Base-by-base conservation (phyloP, 2,888 invertebrate genomes). In the Tenthredo livida region DNA sequence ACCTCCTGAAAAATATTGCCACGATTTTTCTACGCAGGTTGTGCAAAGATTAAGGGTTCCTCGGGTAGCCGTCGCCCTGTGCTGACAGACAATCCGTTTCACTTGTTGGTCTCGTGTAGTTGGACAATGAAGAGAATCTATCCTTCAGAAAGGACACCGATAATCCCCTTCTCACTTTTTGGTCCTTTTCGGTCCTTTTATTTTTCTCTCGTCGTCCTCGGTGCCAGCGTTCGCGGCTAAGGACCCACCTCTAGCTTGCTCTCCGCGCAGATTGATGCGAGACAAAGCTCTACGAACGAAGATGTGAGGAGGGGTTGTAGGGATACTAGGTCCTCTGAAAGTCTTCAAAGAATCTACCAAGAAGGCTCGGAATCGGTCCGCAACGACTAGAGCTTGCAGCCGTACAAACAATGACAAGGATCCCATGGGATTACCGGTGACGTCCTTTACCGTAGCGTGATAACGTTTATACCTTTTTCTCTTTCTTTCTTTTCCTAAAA, bases 231-330 rank as follows among this genome's bases (percentile, higher is more conserved):
- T n/a, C 80, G 21, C 40, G 40, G 80, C 84, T 80, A 40, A 84
- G 67, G 84, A 78, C 84, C 54, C 47, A 47, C 61, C 65, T 43
- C 78, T 78, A 37, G 40, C 78, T 65, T 67, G 58, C 61, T 80
- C 77, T 82, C 25, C 58, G 73, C 40, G 73, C 37, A 72, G 83
- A 82, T 70, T 73, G 82, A 77, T 83, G 83, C 84, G 72, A 67
- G 70, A 85, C 86, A 87, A 87, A 86, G 84, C 80, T 80, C 80
- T 40, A 40, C 58, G 85, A 86, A 87, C 84, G 58, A 84, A 75
- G 84, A 77, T 33, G 84, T 78, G 80, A 70, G 84, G 54, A 73
- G 25, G 47, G 73, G 54, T 77, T 61, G 61, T 61, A 37, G 40
- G 61, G 40, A n/a, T 61, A 10, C 80, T 15, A 9, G 50, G 61